Evolutionary conservation across 2,797 vertebrate genomes (phyloP).

Genomic region (Lemur catta): DNA sequence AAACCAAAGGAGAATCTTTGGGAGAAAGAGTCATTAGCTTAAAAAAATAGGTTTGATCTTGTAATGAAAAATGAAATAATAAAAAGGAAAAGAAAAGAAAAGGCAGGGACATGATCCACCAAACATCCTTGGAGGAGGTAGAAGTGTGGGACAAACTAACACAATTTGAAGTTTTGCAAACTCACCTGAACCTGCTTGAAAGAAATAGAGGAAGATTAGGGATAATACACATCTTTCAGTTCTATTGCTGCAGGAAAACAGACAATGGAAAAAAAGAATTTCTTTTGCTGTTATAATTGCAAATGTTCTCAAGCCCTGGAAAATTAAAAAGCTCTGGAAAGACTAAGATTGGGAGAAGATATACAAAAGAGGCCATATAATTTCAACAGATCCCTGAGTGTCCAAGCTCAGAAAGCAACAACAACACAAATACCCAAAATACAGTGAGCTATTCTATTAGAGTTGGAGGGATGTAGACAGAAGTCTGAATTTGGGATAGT

Average conservation of each 20-base stretch:
- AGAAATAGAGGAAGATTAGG: background rate
- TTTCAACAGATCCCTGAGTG: background rate
- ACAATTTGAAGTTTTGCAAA: background rate
- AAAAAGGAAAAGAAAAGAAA: background rate
- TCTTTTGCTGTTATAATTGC: background rate
- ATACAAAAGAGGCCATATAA: background rate
- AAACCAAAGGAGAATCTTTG: background rate
- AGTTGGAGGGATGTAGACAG: background rate
- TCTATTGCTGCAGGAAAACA: background rate
- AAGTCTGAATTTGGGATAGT: background rate
- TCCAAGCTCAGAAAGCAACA: background rate
- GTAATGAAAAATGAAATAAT: background rate
- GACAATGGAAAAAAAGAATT: background rate
- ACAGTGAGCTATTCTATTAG: background rate
- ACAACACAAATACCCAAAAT: background rate
- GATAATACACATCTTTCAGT: background rate
- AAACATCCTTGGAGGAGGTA: background rate
- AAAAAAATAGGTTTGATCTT: background rate
- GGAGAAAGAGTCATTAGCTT: background rate
- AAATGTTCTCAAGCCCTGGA: background rate
- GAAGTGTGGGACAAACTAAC: background rate
- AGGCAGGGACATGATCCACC: background rate
- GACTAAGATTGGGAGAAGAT: background rate
- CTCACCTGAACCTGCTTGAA: background rate
- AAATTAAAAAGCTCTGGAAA: background rate